These are phyloP conservation scores for Cheilosia variabilis DNA, from an alignment of 2,888 invertebrate species.

Conservation along the genomic window DNA sequence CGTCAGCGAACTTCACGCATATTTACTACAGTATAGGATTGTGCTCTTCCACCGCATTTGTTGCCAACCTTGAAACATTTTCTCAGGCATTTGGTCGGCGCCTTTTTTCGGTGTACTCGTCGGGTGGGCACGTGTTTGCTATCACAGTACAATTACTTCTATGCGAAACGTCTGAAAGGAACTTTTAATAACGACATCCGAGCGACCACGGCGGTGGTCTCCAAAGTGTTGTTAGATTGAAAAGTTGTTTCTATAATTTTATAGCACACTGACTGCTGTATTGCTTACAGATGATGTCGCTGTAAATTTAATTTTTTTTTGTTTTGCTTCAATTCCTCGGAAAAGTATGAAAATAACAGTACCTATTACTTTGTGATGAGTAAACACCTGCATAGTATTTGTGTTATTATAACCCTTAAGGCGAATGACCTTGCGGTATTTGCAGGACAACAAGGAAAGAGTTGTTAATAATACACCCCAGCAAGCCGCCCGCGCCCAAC, in stretches of 20 bases:
- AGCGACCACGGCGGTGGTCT: neutral
- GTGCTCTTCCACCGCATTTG: constrained; percentile 19
- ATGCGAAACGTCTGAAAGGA: neutral
- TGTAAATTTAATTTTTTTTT: no score
- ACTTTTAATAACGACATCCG: constrained; percentile 11
- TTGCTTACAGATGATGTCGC: neutral
- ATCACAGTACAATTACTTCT: neutral
- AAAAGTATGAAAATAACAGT: no score
- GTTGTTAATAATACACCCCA: neutral
- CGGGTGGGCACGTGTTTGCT: constrained; percentile 37
- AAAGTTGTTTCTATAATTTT: constrained; percentile 21
- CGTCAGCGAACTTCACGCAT: constrained; percentile 15
- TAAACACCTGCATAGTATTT: constrained; percentile 1
- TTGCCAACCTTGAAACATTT: constrained; percentile 43
- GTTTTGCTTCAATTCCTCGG: no score
- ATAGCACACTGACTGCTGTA: neutral
- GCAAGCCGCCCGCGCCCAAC: constrained; percentile 18
- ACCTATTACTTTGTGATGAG: no score
- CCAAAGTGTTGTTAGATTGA: constrained; percentile 7
- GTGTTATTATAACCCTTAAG: constrained; percentile 3
- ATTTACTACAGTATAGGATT: neutral
- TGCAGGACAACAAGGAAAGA: neutral
- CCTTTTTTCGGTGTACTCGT: neutral
- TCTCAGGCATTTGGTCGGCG: neutral
- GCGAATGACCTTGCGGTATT: constrained; percentile 15